Base-by-base conservation (phyloP, 2,113 vertebrate species). In the Burhinus oedicnemus region DNA sequence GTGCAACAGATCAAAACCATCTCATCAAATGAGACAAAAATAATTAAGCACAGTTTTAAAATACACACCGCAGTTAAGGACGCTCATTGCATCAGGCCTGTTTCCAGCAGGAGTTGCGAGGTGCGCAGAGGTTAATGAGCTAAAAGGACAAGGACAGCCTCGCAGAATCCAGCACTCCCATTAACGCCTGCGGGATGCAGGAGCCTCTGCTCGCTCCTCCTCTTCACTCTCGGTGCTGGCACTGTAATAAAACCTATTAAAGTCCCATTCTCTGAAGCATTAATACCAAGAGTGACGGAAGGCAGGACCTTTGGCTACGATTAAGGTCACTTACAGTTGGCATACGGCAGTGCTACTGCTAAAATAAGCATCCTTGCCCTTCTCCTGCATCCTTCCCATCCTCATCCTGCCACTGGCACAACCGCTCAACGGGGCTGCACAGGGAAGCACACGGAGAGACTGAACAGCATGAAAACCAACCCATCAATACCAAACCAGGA, bases 361-460 rank as follows among this genome's bases (percentile, higher is more conserved):
- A 91, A 85, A 96, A 91, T 64, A 93, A 79, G 78, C 57, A 76
- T 70, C 51, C 15, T 26, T 89, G 64, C 68, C 80, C 76, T 90
- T 80, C 80, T 87, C 57, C 62, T 49, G 25, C 87, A 89, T 94
- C 70, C 34, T 27, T 85, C 45, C 70, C 77, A 21, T 60, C 91
- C 51, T 54, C 61, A 78, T 71, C 32, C 57, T 82, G 64, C 69
- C 52, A 52, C 10, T 15, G n/a, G 45, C 52, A 26, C 44, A 69
- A 30, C 19, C 2, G 5, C 45, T 66, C 5, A 0, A 0, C 0
- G 0, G 15, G 29, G 27, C 42, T 54, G 70, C 15, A 21, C 27
- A 72, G 64, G 38, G 13, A 87, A 91, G 60, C 51, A 58, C 12
- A 44, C 12, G 1, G 1, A 45, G 38, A 82, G 29, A 45, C n/a